Conservation (phyloP, 2,113 vertebrate genomes). For the Callocephalon fimbriatum region DNA sequence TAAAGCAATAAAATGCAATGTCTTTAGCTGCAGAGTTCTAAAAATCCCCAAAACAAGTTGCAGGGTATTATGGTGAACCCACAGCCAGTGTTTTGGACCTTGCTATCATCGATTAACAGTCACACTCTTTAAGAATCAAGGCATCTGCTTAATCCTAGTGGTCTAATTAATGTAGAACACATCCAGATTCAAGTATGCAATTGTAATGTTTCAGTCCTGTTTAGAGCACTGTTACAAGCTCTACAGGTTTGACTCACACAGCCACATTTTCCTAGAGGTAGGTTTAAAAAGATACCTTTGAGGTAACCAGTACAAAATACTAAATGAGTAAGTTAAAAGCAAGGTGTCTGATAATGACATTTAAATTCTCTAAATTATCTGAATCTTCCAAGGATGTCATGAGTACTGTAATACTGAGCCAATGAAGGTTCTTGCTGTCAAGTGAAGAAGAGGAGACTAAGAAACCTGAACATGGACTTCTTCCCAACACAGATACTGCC, state of each 20-base stretch:
- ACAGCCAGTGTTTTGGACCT: background rate
- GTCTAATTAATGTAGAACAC: background rate
- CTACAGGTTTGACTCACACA: background rate
- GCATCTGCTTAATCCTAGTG: background rate
- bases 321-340: background rate
- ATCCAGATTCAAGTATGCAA: background rate
- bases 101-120: background rate
- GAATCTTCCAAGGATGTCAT: background rate
- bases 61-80: background rate
- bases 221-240: background rate
- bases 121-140: background rate
- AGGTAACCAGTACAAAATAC: background rate
- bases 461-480: background rate
- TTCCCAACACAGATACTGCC: background rate
- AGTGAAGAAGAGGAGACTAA: background rate
- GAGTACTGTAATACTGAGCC: background rate
- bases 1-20: background rate
- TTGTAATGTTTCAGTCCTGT: background rate
- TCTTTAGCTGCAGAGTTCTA: background rate
- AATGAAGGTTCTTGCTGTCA: background rate
- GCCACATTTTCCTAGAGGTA: background rate
- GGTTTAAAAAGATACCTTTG: background rate
- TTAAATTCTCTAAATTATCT: background rate
- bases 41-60: background rate
- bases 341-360: background rate